A percentile compares a stretch with the other conserved stretches of the same genome.
phyloP scores from a whole-genome alignment of 2,888 invertebrate genomes.

The Drosophila kokeensis region DNA sequence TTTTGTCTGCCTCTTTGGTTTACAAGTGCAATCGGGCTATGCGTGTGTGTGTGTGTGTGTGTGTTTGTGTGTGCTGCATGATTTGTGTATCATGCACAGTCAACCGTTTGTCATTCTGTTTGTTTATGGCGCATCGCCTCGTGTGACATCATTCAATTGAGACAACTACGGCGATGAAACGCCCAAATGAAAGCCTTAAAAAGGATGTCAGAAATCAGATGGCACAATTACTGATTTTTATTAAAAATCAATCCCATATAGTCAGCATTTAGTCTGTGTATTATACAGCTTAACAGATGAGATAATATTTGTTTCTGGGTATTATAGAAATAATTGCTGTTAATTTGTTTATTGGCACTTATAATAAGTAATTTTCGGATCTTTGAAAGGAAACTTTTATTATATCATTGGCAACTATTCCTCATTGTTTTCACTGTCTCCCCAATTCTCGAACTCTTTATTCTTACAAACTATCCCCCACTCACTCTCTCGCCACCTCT shows the following conservation, averaged over 20 bases:
- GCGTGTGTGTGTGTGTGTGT: conserved; percentile 2
- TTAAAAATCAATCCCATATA: not conserved
- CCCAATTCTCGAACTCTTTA: not conserved
- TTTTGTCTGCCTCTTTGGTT: conserved; percentile 56
- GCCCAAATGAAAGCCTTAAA: conserved; percentile 29
- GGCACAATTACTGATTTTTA: not conserved
- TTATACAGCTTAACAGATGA: not conserved
- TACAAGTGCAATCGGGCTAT: conserved; percentile 44
- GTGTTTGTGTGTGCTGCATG: conserved; percentile 23
- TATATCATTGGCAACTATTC: not conserved
- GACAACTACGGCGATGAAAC: conserved; percentile 47
- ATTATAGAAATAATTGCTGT: not conserved
- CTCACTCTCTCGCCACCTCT: not conserved
- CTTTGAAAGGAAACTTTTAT: not conserved
- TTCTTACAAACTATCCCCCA: not conserved
- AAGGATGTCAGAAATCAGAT: not conserved
- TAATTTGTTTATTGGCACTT: not conserved
- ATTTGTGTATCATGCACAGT: conserved; percentile 46
- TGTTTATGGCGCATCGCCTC: conserved; percentile 49
- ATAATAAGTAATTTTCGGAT: not conserved
- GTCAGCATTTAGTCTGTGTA: not conserved
- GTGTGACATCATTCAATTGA: conserved; percentile 71
- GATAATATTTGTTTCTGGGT: not conserved
- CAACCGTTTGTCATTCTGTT: conserved; percentile 55
- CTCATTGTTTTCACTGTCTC: not conserved